Base-by-base conservation (phyloP, 2,113 vertebrate genomes). In the Lasiurus borealis region DNA sequence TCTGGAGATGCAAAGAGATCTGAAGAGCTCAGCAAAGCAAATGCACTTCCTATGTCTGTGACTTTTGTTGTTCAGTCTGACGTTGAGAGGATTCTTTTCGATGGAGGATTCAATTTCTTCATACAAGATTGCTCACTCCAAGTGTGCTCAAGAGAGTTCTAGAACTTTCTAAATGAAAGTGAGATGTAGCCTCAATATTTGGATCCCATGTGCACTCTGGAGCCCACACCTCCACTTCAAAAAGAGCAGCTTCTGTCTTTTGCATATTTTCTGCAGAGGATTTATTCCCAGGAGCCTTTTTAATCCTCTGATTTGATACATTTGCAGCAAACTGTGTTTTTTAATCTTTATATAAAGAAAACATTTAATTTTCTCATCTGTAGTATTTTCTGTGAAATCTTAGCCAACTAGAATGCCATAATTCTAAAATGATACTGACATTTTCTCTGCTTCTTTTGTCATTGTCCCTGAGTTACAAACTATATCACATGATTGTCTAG, bases 161-260 rank as follows among this genome's bases (percentile, higher is more conserved):
- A 44, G 29, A 86, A 69, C 29, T 62, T 69, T 54, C 13, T 46
- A n/a, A 85, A 75, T 29, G 25, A 94, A 36, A 68, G 18, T 9
- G 8, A 13, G 21, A 40, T 13, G 15, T 18, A 11, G 31, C 27
- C 2, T 44, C 46, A 48, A 7, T 50, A 21, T 8, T 25, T 36
- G 15, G 27, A 1, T 8, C 15, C 5, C 16, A 3, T 0, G 2
- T 11, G 14, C 18, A 5, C 34, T 54, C 2, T 54, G 40, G 25
- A 75, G 2, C 7, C 10, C 8, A 3, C 27, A 29, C 3, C 10
- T 59, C 6, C 5, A 16, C 16, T 91, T 50, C 25, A 72, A 8
- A 5, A 27, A 85, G 25, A 90, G 14, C 21, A 21, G 4, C 12
- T 92, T 50, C 82, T 31, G 5, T 25, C 10, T n/a, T 90, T 48